phyloP scores from a whole-genome alignment of 2,888 invertebrate species.

The Drosophila austrosaltans region DNA sequence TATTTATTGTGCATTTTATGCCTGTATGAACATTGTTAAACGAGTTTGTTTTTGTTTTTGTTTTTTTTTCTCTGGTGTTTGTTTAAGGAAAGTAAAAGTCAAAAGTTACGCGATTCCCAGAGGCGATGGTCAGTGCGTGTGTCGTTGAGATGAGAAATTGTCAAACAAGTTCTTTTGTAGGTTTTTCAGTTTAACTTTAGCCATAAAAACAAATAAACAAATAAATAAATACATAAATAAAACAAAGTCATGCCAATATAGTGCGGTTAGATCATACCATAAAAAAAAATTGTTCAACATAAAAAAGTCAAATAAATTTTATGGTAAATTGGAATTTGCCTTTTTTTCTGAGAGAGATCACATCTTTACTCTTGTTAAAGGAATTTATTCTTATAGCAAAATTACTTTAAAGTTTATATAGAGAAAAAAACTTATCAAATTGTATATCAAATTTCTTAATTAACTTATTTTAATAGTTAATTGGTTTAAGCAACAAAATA shows the following conservation, averaged over 20 bases:
- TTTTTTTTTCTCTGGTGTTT: slow-evolving; percentile 20
- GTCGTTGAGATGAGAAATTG: slow-evolving; percentile 28
- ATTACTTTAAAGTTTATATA: not conserved
- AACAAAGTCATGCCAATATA: slow-evolving; percentile 17
- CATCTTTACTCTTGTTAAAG: not conserved
- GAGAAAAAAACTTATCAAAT: slow-evolving; percentile 10
- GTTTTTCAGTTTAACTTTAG: slow-evolving; percentile 14
- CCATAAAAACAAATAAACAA: slow-evolving; percentile 12
- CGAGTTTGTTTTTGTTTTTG: slow-evolving; percentile 50
- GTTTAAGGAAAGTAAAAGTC: slow-evolving; percentile 65
- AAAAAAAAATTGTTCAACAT: slow-evolving; percentile 15
- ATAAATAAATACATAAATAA: slow-evolving; percentile 6
- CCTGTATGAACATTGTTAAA: slow-evolving; percentile 51
- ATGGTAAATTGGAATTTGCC: not conserved
- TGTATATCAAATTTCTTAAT: slow-evolving; percentile 32
- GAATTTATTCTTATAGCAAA: not conserved
- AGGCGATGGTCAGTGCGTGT: slow-evolving; percentile 34
- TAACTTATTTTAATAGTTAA: not conserved
- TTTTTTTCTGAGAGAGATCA: not conserved
- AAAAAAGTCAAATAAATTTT: slow-evolving; percentile 9
- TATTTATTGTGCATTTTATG: slow-evolving; percentile 29
- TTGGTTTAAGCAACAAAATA: not conserved
- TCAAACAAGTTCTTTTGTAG: slow-evolving; percentile 63
- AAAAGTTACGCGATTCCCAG: slow-evolving; percentile 52
- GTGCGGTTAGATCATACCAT: slow-evolving; percentile 35